phyloP scores from a whole-genome alignment of 2,113 vertebrate species.

The Neolamprologus cancellatus region DNA sequence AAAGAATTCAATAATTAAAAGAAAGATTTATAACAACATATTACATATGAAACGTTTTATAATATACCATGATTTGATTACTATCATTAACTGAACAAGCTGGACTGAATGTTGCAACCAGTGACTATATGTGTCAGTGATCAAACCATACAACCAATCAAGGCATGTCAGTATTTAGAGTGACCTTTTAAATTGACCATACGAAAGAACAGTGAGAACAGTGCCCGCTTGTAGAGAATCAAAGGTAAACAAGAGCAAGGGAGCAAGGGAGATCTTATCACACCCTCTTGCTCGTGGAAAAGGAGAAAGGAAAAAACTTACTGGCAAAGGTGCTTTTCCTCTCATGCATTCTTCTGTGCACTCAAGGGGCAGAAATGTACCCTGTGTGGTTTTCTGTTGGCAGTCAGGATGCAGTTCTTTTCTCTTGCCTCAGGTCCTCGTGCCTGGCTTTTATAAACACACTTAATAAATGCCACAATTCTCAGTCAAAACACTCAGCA shows the following conservation, averaged over 20 bases:
- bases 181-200: not conserved
- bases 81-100: not conserved
- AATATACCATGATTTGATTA: not conserved
- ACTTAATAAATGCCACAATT: not conserved
- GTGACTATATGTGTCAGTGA: not conserved
- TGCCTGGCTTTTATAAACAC: not conserved
- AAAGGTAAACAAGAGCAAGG: not conserved
- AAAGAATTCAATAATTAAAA: not conserved
- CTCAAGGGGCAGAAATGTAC: not conserved
- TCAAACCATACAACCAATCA: not conserved
- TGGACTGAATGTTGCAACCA: not conserved
- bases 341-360: not conserved
- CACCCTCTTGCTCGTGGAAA: not conserved
- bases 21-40: not conserved
- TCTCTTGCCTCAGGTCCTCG: not conserved
- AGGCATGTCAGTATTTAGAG: not conserved
- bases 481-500: not conserved
- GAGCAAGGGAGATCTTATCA: not conserved
- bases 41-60: not conserved
- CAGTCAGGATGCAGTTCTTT: not conserved
- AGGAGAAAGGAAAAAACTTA: not conserved
- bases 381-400: not conserved
- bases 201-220: not conserved
- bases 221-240: not conserved
- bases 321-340: not conserved